Conservation (phyloP, 2,888 invertebrate species). For the Oligia strigilis region DNA sequence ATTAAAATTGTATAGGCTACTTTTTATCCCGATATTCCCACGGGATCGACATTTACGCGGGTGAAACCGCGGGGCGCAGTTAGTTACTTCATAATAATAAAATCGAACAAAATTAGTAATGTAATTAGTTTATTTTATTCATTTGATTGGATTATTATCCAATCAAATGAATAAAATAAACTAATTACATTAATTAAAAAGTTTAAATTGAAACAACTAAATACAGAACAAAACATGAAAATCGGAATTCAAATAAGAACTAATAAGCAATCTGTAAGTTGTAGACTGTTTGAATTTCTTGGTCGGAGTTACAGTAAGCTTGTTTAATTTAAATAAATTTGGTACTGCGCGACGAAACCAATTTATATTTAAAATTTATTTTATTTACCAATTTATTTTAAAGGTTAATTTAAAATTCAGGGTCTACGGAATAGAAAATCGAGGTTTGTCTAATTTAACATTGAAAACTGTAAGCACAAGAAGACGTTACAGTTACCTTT, state of each 20-base stretch:
- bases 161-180: neutral
- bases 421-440: neutral
- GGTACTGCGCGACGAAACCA: too few species aligned
- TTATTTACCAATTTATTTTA: neutral
- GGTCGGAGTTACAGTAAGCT: neutral
- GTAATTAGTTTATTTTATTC: too few species aligned
- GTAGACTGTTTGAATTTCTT: neutral
- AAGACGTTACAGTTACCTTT: neutral
- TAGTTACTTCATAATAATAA: too few species aligned
- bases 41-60: too few species aligned
- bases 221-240: neutral
- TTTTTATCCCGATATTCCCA: too few species aligned
- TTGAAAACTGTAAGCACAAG: neutral
- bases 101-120: neutral
- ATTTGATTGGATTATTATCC: too few species aligned
- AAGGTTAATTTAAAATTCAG: neutral
- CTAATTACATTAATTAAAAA: neutral
- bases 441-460: neutral
- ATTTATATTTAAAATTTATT: neutral
- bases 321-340: slow-evolving; percentile 3
- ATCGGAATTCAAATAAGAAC: neutral
- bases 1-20: too few species aligned
- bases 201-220: neutral
- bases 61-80: too few species aligned
- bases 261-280: neutral